Evolutionary conservation across 2,113 vertebrate genomes (phyloP), one percentile per base, ranked within the genome.

Genomic region (Myrmecophaga tridactyla): DNA sequence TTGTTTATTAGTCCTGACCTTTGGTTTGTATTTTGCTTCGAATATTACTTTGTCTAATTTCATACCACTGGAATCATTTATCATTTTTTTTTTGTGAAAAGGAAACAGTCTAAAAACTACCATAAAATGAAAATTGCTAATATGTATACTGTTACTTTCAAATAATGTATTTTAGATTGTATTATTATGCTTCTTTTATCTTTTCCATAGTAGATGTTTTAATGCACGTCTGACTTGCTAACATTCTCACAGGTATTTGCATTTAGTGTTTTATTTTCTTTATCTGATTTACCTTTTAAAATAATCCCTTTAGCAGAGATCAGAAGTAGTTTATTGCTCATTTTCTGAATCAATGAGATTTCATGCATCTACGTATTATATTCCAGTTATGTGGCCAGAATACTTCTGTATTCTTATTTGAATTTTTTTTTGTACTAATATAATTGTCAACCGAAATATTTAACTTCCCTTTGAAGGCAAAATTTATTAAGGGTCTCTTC

Each of bases 401-500:
- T 95, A 92, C 48, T 53, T 97, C 86, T 97, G 93, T 94, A 92
- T 96, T 95, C 65, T 89, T 78, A 6, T 48, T 97, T 97, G 97
- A 97, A 96, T 98, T 92, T 96, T 94, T 94, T 98, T 98, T 76
- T 51, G 86, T 96, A 17, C 87, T 73, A 97, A 97, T 96, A 65
- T 95, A 96, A 95, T 96, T 98, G 96, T 97, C 97, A 95, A 56
- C 72, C 87, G 89, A 98, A 98, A 98, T 97, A 95, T 95, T 96
- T 90, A 96, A 62, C 94, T 96, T 41, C 92, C 70, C 96, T 97
- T 97, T 97, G 89, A 87, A 98, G 97, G 97, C 95, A 97, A 98
- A 97, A 96, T 88, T 63, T 97, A 96, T 97, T 97, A 97, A 97
- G 70, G 88, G 76, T 94, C 88, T 96, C 94, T 97, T 98, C 86